Percentiles rank a stretch among this genome's conserved stretches.
Conservation (phyloP, 2,113 vertebrate species). For the Oceanites oceanicus region DNA sequence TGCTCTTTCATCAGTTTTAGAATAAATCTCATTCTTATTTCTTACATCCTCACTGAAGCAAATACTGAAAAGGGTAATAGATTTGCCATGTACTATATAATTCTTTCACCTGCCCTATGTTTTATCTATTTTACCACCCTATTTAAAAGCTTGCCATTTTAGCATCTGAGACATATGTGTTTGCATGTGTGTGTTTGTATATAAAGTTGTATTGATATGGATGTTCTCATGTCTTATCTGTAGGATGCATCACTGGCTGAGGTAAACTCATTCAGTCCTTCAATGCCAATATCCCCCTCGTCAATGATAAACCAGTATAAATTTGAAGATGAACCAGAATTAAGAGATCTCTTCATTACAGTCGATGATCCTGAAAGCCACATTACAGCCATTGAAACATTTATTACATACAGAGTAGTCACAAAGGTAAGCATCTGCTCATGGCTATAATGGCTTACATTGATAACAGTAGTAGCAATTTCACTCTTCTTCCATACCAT, state of each 20-base stretch:
- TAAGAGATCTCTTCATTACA: slow-evolving; percentile 89
- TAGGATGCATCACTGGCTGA: slow-evolving; percentile 84
- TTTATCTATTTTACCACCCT: background rate
- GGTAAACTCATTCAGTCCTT: slow-evolving; percentile 77
- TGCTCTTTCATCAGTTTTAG: background rate
- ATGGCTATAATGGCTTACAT: background rate
- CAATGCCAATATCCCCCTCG: slow-evolving; percentile 85
- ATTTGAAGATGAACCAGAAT: slow-evolving; percentile 86
- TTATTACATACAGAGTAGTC: slow-evolving; percentile 89
- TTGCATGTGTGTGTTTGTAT: background rate
- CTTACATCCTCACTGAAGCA: background rate
- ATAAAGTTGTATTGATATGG: background rate
- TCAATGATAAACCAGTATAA: slow-evolving; percentile 94
- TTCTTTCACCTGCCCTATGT: background rate
- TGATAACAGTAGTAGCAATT: background rate
- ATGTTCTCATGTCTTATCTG: background rate
- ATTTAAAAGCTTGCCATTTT: background rate
- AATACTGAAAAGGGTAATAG: background rate
- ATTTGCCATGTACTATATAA: background rate
- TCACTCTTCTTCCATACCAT: background rate
- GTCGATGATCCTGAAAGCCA: slow-evolving; percentile 95
- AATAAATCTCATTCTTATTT: background rate
- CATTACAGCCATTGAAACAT: slow-evolving; percentile 95
- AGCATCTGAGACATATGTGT: background rate
- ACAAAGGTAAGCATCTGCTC: slow-evolving; percentile 82